Evolutionary conservation across 1,140 invertebrate species (phyloP).

Genomic region (Dendroctonus valens): DNA sequence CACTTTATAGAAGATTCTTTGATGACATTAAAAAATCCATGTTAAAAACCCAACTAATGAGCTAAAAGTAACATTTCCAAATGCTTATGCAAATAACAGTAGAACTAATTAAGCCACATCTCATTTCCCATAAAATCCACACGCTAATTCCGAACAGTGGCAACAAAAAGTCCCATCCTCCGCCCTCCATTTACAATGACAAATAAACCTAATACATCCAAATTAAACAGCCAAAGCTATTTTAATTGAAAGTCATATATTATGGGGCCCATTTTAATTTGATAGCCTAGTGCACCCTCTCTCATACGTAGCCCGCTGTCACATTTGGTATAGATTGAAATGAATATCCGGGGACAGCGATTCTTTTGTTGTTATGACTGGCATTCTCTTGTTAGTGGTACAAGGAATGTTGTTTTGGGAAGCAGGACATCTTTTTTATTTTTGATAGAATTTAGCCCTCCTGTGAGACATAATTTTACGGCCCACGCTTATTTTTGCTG

Average conservation of each 20-base stretch:
- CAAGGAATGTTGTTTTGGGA: not conserved
- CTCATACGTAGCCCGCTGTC: conserved; percentile 20
- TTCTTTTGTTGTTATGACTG: conserved; percentile 21
- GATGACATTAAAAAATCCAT: no score
- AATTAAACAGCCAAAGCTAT: conserved; percentile 35
- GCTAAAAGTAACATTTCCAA: no score
- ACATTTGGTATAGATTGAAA: conserved; percentile 33
- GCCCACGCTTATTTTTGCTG: not conserved
- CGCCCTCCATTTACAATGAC: conserved; percentile 24
- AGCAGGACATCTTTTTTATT: conserved; percentile 1
- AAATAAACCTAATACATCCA: conserved; percentile 34
- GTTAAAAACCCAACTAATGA: no score
- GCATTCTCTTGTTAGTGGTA: conserved; percentile 5
- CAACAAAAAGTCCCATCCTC: conserved; percentile 7
- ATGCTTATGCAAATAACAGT: no score
- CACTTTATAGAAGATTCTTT: no score
- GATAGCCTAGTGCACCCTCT: conserved; percentile 6
- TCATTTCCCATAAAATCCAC: no score
- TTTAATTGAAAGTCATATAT: conserved; percentile 34
- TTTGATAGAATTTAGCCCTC: not conserved
- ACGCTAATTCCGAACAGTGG: not conserved
- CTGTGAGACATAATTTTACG: not conserved
- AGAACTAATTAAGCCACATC: no score
- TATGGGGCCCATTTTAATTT: conserved; percentile 27
- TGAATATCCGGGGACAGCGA: conserved; percentile 19